Evolutionary conservation across 1,140 invertebrate genomes (phyloP).

Genomic region (Saccostrea echinata): DNA sequence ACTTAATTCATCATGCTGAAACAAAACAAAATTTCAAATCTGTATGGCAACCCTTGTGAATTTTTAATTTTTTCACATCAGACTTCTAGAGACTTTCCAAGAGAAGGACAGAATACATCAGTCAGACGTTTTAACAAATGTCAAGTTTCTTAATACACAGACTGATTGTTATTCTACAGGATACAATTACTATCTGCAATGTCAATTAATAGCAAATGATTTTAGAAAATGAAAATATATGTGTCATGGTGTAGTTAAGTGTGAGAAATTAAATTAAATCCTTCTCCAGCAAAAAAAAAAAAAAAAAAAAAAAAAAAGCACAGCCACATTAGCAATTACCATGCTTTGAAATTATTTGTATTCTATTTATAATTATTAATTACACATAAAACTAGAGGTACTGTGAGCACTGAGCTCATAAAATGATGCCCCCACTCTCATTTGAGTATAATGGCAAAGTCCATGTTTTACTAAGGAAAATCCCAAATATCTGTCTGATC

Average conservation of each 20-base stretch:
- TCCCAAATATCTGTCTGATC: too few relatives aligned
- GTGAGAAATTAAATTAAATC: neutral
- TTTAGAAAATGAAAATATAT: conserved; percentile 27
- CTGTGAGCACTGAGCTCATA: too few relatives aligned
- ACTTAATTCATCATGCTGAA: conserved; percentile 65
- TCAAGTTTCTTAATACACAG: neutral
- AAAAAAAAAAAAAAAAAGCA: too few relatives aligned
- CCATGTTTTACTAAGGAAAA: too few relatives aligned
- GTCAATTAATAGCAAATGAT: neutral
- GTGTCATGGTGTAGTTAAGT: neutral
- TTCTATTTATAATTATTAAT: neutral
- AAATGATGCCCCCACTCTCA: too few relatives aligned
- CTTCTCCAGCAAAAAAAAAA: neutral
- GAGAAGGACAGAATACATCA: conserved; percentile 40
- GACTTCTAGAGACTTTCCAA: neutral
- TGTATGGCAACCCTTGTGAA: neutral
- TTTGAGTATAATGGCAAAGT: too few relatives aligned
- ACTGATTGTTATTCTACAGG: neutral
- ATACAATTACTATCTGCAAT: neutral
- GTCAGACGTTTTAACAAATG: neutral
- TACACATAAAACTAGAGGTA: neutral
- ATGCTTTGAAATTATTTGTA: neutral
- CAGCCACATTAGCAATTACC: neutral
- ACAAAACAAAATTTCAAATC: conserved; percentile 43
- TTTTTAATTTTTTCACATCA: neutral